Evolutionary conservation across 2,888 invertebrate species (phyloP).

Genomic region (Pogonocherus hispidulus): DNA sequence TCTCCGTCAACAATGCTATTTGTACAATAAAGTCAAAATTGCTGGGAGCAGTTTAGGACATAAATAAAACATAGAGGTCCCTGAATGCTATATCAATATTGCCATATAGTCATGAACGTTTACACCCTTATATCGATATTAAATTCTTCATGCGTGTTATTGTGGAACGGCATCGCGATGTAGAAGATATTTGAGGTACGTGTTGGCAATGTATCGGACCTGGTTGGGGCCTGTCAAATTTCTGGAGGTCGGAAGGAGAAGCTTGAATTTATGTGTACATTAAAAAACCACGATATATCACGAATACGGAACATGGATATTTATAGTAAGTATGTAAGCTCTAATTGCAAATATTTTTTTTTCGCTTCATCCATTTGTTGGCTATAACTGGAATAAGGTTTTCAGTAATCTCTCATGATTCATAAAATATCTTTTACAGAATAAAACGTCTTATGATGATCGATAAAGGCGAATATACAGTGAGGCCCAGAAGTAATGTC

Average conservation of each 20-base stretch:
- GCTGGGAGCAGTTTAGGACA: constrained; percentile 10
- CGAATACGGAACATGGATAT: constrained; percentile 16
- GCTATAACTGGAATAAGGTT: no score
- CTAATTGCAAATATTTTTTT: constrained; percentile 8
- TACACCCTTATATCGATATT: constrained; percentile 51
- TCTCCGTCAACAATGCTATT: constrained; percentile 20
- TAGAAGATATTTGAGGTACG: constrained; percentile 53
- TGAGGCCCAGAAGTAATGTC: no score
- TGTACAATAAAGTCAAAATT: constrained; percentile 15
- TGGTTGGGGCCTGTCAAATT: constrained; percentile 33
- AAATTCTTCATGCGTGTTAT: constrained; percentile 57
- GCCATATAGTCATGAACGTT: constrained; percentile 33
- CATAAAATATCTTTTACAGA: no score
- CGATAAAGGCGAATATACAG: no score
- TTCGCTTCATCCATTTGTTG: no score
- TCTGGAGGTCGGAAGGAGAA: constrained; percentile 18
- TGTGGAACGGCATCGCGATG: constrained; percentile 52
- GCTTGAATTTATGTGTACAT: constrained; percentile 17
- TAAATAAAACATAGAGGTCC: constrained; percentile 27
- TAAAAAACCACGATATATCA: not conserved
- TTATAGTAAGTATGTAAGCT: constrained; percentile 9
- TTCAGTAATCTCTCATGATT: no score
- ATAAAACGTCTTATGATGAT: no score
- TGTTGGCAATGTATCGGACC: constrained; percentile 49
- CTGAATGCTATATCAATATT: constrained; percentile 33